These are phyloP conservation scores for Phalloptychus januarius DNA, from an alignment of 2,797 vertebrate genomes.

Conservation along the genomic window DNA sequence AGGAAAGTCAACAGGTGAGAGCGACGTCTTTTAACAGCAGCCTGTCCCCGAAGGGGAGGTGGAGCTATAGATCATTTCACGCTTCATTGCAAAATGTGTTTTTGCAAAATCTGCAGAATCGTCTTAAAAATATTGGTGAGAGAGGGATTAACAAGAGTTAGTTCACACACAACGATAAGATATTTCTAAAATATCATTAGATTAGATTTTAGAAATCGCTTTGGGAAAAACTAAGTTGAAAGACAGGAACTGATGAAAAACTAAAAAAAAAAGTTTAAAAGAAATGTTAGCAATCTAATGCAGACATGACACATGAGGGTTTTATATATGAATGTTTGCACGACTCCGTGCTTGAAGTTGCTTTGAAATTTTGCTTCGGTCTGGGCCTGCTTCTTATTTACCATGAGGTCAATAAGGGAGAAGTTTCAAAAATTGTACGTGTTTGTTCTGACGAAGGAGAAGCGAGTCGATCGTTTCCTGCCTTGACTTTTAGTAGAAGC, in stretches of 20 bases:
- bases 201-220: not conserved
- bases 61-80: not conserved
- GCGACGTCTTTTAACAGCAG: not conserved
- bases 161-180: not conserved
- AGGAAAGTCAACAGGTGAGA: constrained; percentile 97
- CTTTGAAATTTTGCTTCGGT: too few relatives aligned
- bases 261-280: not conserved
- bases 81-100: not conserved
- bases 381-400: too few relatives aligned
- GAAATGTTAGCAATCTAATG: too few relatives aligned
- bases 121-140: not conserved
- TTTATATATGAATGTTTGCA: too few relatives aligned
- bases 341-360: too few relatives aligned
- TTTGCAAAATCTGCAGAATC: not conserved
- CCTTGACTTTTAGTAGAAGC: too few relatives aligned
- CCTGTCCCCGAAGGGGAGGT: not conserved
- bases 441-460: too few relatives aligned
- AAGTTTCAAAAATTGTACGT: too few relatives aligned
- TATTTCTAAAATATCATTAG: not conserved
- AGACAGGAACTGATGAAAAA: not conserved
- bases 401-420: too few relatives aligned
- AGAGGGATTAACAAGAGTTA: not conserved
- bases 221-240: not conserved
- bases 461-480: too few relatives aligned
- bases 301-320: too few relatives aligned